A percentile compares a stretch with the other conserved stretches of the same genome.
Evolutionary conservation across 2,888 invertebrate species (phyloP).

Genomic region (Hesperia comma): DNA sequence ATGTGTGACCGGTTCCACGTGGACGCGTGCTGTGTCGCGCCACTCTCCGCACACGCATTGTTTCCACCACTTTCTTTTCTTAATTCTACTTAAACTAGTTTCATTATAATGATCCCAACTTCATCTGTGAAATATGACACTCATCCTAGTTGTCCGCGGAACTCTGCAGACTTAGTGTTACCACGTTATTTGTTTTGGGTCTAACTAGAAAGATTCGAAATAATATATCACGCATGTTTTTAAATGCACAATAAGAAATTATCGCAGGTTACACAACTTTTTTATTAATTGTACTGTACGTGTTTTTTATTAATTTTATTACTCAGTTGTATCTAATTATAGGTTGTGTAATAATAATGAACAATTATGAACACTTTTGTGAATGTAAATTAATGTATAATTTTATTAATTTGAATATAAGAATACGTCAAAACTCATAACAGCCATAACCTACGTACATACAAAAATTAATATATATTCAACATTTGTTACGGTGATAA

Average conservation of each 20-base stretch:
- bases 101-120: constrained; percentile 38
- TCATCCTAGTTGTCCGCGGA: background rate
- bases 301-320: too few relatives aligned
- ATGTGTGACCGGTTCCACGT: constrained; percentile 49
- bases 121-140: constrained; percentile 43
- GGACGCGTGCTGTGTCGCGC: constrained; percentile 42
- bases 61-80: constrained; percentile 67
- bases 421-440: too few relatives aligned
- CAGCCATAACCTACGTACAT: background rate
- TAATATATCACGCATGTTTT: too few relatives aligned
- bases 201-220: background rate
- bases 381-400: background rate
- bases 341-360: too few relatives aligned
- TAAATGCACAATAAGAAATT: too few relatives aligned
- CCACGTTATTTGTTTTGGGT: background rate
- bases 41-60: constrained; percentile 51
- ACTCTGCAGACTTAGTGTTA: background rate
- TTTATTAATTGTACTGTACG: too few relatives aligned
- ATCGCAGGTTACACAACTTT: too few relatives aligned
- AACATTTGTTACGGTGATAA: constrained; percentile 19
- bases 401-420: background rate
- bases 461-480: background rate
- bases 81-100: constrained; percentile 50
- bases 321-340: too few relatives aligned
- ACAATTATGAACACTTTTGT: background rate